A percentile compares a stretch with the other conserved stretches of the same genome.
phyloP scores from a whole-genome alignment of 2,113 vertebrate genomes.

The Laticauda laticaudata region DNA sequence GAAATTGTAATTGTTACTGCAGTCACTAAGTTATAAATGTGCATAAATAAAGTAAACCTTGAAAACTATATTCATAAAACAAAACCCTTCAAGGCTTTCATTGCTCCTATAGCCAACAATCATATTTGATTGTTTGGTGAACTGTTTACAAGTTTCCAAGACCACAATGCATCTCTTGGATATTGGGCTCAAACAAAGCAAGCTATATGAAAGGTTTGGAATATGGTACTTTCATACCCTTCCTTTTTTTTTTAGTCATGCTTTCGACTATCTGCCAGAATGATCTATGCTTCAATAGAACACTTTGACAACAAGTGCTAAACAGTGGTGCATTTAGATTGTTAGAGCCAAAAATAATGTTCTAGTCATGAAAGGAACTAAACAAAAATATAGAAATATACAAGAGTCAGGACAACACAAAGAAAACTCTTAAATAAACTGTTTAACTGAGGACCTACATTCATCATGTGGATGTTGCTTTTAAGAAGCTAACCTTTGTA shows the following conservation, averaged over 20 bases:
- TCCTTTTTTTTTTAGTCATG: conserved; percentile 1
- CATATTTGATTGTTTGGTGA: background rate
- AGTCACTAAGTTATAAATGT: background rate
- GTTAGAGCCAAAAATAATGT: conserved; percentile 14
- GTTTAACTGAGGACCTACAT: conserved; percentile 3
- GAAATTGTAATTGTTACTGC: background rate
- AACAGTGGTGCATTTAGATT: conserved; percentile 4
- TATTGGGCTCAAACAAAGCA: conserved; percentile 15
- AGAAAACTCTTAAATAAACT: conserved; percentile 15
- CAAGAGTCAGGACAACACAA: background rate
- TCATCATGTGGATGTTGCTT: background rate
- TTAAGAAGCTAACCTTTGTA: background rate
- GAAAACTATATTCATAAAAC: background rate
- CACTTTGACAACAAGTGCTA: conserved; percentile 17
- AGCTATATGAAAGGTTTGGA: background rate
- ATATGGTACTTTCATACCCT: background rate
- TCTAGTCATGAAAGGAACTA: conserved; percentile 14
- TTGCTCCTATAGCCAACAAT: background rate
- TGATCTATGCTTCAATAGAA: conserved; percentile 5
- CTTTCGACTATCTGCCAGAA: conserved; percentile 13
- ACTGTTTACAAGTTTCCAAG: conserved; percentile 20
- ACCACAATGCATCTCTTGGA: conserved; percentile 17
- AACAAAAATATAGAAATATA: background rate
- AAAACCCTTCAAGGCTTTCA: background rate
- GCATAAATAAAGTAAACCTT: background rate